A percentile compares a stretch with the other conserved stretches of the same genome.
Evolutionary conservation across 2,113 vertebrate genomes (phyloP).

Genomic region (Uria aalge): DNA sequence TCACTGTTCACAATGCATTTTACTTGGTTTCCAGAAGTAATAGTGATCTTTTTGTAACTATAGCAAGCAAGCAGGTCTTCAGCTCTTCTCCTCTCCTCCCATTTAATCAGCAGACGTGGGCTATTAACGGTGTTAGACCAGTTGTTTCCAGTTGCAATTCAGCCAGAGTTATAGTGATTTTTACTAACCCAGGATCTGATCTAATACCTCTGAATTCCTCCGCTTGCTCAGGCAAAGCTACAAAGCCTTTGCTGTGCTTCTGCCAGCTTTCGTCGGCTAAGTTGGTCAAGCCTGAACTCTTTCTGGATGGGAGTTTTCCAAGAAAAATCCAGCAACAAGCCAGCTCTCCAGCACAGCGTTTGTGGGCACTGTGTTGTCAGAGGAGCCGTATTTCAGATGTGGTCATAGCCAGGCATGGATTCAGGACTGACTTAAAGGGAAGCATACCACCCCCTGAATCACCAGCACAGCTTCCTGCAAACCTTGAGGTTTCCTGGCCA

Average conservation of each 20-base stretch:
- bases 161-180: neutral
- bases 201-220: neutral
- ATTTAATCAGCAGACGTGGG: neutral
- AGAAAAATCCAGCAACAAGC: conserved; percentile 2
- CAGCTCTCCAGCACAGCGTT: neutral
- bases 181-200: neutral
- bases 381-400: conserved; percentile 57
- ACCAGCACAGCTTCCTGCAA: conserved; percentile 29
- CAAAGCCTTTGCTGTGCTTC: conserved; percentile 31
- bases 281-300: neutral
- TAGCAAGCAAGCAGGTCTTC: neutral
- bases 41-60: neutral
- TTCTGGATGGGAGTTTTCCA: conserved; percentile 39
- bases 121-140: neutral
- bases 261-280: neutral
- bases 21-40: neutral
- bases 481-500: conserved; percentile 53
- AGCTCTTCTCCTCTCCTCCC: neutral
- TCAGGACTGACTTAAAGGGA: conserved; percentile 67
- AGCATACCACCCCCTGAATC: conserved; percentile 51
- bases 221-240: conserved; percentile 29
- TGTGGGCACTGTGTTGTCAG: neutral
- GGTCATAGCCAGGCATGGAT: neutral
- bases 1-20: neutral
- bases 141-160: neutral